Evolutionary conservation across 2,888 invertebrate species (phyloP), one percentile per base, ranked within the genome.

Genomic region (Willowsia nigromaculata): DNA sequence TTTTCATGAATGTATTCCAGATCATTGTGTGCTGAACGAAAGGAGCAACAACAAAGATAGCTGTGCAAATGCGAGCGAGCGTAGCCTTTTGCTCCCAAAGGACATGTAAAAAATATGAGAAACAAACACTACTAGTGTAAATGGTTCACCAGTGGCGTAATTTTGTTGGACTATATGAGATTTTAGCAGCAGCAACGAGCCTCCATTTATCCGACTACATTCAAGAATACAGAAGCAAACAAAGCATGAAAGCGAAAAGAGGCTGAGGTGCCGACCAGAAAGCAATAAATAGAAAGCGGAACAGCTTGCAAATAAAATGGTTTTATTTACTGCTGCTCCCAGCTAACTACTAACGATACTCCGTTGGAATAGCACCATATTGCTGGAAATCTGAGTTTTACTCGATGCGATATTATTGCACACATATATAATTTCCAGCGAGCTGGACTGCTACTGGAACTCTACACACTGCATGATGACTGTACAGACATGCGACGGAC

Each of bases 301-400:
- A 88, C 83, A 88, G 88, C 84, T 88, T 88, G 88, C 83, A 76
- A 78, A 84, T 78, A 88, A 88, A 88, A 59, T 33, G 62, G 30
- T 50, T 81, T 71, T 81, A 59, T 74, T 59, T 85, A 68, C 87
- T 76, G 85, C 74, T 74, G n/a, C 50, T 47, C n/a, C 3, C n/a
- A 53, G 50, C 50, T 50, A 7, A 27, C 30, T 18, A 56, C 7
- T 9, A n/a, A 7, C n/a, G 0, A 56, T 6, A 18, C 1, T 22
- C 9, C 53, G 7, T 11, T 76, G 50, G 50, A 76, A 43, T 50
- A 50, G 25, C 7, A 1, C 22, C 76, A 33, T 76, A 76, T 53
- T 76, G 50, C 76, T 76, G 50, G 50, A 76, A 76, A 76, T 30
- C 9, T 15, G 30, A 47, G 27, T 50, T 50, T 76, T 50, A 33